Conservation (phyloP, 2,113 vertebrate genomes). For the Prionailurus viverrinus region DNA sequence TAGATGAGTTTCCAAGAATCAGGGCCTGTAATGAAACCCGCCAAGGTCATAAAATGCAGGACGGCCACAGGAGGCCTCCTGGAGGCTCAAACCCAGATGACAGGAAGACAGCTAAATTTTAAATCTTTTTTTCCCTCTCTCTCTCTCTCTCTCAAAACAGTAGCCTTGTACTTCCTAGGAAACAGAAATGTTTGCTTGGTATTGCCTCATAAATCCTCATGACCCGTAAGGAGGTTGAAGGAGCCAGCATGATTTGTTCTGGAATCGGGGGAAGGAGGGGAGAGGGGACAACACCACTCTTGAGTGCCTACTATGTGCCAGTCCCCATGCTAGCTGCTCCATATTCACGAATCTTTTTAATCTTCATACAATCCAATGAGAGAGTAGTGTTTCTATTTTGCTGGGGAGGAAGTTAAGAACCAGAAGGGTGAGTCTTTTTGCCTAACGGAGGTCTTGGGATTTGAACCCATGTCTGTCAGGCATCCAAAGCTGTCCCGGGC, state of each 20-base stretch:
- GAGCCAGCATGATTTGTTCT: neutral
- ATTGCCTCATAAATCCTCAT: constrained; percentile 17
- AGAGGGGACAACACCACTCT: fast-evolving
- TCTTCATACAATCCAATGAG: neutral
- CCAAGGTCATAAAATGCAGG: constrained; percentile 55
- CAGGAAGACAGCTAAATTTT: neutral
- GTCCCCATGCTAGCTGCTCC: neutral
- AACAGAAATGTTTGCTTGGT: constrained; percentile 40
- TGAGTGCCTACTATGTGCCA: neutral
- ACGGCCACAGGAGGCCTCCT: neutral
- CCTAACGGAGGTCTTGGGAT: neutral
- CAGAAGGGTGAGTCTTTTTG: neutral
- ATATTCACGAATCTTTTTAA: neutral
- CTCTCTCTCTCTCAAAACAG: constrained; percentile 50
- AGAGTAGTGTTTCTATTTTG: neutral
- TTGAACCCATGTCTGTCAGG: neutral
- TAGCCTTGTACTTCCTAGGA: neutral
- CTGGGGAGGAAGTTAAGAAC: neutral
- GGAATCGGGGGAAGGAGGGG: neutral
- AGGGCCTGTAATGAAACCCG: constrained; percentile 43
- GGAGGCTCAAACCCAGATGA: neutral
- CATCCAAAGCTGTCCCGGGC: neutral
- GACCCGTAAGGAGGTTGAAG: neutral
- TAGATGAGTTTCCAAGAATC: constrained; percentile 65
- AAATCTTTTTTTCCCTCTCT: neutral